Percentiles rank a stretch among this genome's conserved stretches.
Conservation (phyloP, 2,797 vertebrate species). For the Tokudaia muenninki region DNA sequence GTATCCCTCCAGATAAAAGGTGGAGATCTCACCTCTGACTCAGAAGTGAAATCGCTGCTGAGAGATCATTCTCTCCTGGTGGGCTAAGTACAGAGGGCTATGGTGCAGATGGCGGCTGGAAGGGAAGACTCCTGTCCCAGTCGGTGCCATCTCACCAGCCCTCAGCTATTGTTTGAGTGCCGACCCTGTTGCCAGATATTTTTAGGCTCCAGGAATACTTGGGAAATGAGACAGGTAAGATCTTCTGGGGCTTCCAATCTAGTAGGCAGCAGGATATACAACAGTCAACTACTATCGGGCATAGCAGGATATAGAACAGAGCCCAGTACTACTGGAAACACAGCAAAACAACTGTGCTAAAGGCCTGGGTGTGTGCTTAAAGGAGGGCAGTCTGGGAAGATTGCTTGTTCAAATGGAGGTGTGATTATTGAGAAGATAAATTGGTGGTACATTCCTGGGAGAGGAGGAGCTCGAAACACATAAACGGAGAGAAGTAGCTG, state of each 20-base stretch:
- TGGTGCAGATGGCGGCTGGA: too few species aligned
- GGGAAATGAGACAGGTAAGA: neutral
- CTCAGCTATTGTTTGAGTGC: neutral
- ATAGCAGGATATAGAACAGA: neutral
- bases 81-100: too few species aligned
- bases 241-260: neutral
- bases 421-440: neutral
- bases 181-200: accelerated
- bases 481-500: neutral
- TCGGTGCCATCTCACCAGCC: too few species aligned
- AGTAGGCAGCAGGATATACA: neutral
- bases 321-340: neutral
- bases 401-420: neutral
- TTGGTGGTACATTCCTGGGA: neutral
- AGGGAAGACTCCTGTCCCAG: too few species aligned
- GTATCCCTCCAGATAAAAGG: too few species aligned
- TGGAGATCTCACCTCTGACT: too few species aligned
- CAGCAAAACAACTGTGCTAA: too few species aligned
- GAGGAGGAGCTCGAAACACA: neutral
- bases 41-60: too few species aligned
- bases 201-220: neutral
- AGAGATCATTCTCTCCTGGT: too few species aligned
- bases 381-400: neutral
- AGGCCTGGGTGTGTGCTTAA: neutral
- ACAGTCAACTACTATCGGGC: neutral